phyloP scores from a whole-genome alignment of 2,888 invertebrate species.

The Hypselothyrea guttata region DNA sequence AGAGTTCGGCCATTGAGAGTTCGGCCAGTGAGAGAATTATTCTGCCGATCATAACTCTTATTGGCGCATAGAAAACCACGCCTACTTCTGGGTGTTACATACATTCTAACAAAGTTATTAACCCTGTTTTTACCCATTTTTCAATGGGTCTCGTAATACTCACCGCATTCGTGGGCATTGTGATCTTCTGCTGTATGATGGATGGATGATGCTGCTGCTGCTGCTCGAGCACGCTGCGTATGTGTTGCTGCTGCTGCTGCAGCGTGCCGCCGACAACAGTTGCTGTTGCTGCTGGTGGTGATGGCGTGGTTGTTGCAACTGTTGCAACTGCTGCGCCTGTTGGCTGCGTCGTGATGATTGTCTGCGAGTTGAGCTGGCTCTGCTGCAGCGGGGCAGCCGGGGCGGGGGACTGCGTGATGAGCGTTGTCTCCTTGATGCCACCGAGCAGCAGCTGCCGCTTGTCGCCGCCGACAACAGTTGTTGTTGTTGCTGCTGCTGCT shows the following conservation, averaged over 20 bases:
- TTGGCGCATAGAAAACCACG: too few relatives aligned
- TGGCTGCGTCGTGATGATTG: constrained; percentile 78
- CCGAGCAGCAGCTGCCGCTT: constrained; percentile 78
- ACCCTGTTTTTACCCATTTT: too few relatives aligned
- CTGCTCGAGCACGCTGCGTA: constrained; percentile 65
- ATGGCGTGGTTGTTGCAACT: too few relatives aligned
- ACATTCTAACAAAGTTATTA: too few relatives aligned
- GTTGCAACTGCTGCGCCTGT: constrained; percentile 27
- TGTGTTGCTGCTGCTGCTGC: constrained; percentile 78
- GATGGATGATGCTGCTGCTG: constrained; percentile 71
- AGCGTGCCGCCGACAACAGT: constrained; percentile 23
- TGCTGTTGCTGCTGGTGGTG: constrained; percentile 35
- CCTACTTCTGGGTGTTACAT: too few relatives aligned
- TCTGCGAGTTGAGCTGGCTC: constrained; percentile 77
- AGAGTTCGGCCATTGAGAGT: too few relatives aligned
- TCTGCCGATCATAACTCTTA: too few relatives aligned
- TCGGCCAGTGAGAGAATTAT: too few relatives aligned
- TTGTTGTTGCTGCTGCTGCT: constrained; percentile 21
- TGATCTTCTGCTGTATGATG: constrained; percentile 78
- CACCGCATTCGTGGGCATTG: constrained; percentile 48
- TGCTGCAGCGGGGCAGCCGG: constrained; percentile 67
- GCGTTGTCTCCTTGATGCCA: constrained; percentile 76
- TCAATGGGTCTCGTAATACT: too few relatives aligned
- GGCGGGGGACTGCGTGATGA: constrained; percentile 75
- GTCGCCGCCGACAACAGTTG: constrained; percentile 33